phyloP scores from a whole-genome alignment of 2,113 vertebrate genomes.

The Fregetta grallaria region DNA sequence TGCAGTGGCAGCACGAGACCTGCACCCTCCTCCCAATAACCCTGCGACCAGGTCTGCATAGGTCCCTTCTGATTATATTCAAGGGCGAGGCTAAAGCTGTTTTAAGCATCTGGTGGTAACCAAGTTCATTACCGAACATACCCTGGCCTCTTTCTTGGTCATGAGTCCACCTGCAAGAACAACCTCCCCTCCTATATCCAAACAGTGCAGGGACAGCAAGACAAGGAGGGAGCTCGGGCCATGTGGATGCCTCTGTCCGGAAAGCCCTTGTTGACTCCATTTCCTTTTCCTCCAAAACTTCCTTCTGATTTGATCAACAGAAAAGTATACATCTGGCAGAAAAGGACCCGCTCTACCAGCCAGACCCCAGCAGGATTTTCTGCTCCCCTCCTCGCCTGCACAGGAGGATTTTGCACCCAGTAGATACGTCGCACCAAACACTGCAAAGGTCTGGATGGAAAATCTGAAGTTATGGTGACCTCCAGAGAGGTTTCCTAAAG shows the following conservation, averaged over 20 bases:
- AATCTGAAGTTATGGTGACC: background rate
- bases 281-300: background rate
- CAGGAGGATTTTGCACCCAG: background rate
- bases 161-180: background rate
- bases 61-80: background rate
- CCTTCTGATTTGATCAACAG: background rate
- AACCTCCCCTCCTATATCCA: background rate
- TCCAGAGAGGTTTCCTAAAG: background rate
- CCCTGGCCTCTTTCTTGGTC: background rate
- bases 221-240: background rate
- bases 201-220: background rate
- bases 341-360: background rate
- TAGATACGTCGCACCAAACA: background rate
- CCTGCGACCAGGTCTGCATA: background rate
- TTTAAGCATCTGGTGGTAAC: background rate
- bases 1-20: background rate
- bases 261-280: background rate
- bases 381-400: background rate
- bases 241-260: rapidly evolving
- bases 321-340: background rate
- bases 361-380: background rate
- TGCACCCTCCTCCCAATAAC: background rate
- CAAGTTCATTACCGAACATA: background rate
- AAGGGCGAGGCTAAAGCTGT: background rate
- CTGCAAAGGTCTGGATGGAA: background rate